phyloP scores from a whole-genome alignment of 2,888 invertebrate genomes.

The Aromia moschata region DNA sequence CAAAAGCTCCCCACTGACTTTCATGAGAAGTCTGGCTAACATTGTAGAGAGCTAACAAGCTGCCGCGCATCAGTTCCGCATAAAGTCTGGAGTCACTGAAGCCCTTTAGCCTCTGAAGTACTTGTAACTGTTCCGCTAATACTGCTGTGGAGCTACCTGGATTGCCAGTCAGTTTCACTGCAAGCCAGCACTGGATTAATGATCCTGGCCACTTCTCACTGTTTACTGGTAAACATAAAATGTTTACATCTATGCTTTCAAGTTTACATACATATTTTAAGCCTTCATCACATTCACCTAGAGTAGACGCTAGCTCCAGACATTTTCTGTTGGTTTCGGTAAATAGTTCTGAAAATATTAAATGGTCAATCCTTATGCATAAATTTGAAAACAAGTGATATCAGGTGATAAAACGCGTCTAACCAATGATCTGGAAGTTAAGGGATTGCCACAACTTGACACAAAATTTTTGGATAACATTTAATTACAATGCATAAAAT shows the following conservation, averaged over 20 bases:
- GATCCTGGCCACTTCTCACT: conserved; percentile 56
- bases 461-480: no score
- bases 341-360: no score
- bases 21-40: conserved; percentile 85
- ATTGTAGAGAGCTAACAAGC: conserved; percentile 89
- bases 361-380: no score
- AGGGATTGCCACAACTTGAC: no score
- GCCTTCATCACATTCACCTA: conserved; percentile 47
- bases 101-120: conserved; percentile 86
- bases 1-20: conserved; percentile 93
- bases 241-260: conserved; percentile 51
- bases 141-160: conserved; percentile 85
- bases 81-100: conserved; percentile 83
- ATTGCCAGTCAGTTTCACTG: conserved; percentile 84
- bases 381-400: no score
- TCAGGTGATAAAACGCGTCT: no score
- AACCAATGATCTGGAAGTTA: no score
- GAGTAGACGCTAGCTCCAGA: conserved; percentile 72
- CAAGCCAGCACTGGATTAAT: conserved; percentile 76
- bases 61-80: conserved; percentile 89
- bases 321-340: conserved; percentile 69
- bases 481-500: no score
- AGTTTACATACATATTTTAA: conserved; percentile 49
- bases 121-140: conserved; percentile 82
- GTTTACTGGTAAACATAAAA: conserved; percentile 47